These are phyloP conservation scores for Paramormyrops kingsleyae DNA, from an alignment of 2,113 vertebrate species.

Conservation along the genomic window DNA sequence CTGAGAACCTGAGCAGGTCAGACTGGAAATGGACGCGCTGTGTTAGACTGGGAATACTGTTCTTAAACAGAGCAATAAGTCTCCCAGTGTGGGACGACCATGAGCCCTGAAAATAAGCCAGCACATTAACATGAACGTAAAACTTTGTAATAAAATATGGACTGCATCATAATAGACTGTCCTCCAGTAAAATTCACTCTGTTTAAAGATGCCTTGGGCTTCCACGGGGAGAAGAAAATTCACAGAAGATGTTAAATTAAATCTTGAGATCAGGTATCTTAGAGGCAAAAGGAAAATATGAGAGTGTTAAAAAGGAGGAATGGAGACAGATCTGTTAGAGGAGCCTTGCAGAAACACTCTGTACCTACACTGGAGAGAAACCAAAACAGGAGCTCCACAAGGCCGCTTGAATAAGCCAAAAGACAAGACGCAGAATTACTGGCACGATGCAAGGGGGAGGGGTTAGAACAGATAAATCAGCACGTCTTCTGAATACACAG, in stretches of 20 bases:
- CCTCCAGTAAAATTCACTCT: background rate
- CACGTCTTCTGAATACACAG: background rate
- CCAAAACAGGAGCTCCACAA: background rate
- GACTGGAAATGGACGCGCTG: background rate
- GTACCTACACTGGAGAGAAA: background rate
- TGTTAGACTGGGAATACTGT: background rate
- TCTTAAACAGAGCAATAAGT: background rate
- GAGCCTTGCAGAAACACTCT: background rate
- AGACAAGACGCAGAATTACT: background rate
- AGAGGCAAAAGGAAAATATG: background rate
- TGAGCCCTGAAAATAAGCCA: background rate
- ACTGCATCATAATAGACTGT: background rate
- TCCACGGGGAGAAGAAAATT: background rate
- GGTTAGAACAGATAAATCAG: background rate
- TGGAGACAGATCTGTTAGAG: background rate
- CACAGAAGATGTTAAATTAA: background rate
- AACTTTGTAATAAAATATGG: background rate
- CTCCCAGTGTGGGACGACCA: background rate
- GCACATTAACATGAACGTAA: background rate
- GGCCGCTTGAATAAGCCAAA: background rate
- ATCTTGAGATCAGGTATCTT: background rate
- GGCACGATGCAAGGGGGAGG: background rate
- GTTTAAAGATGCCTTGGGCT: background rate
- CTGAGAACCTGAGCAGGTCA: background rate
- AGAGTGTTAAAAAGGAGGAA: background rate